Percentiles rank a stretch among this genome's conserved stretches.
Conservation (phyloP, 1,140 invertebrate genomes). For the Megalopta genalis region DNA sequence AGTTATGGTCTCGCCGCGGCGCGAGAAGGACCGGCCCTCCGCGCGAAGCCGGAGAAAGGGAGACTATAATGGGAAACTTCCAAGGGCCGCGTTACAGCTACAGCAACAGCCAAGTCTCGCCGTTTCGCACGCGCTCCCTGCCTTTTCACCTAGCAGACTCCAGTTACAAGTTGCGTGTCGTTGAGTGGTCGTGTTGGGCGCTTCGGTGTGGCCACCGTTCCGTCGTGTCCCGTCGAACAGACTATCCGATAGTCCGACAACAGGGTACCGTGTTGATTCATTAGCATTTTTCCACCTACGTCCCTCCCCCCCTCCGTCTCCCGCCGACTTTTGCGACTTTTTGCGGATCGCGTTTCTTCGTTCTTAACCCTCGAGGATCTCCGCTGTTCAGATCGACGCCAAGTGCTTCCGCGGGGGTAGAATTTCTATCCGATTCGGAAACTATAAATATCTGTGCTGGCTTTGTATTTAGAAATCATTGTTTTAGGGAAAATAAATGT, state of each 20-base stretch:
- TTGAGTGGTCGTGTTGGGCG: constrained; percentile 40
- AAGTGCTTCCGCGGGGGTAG: no score
- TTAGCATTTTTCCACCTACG: not conserved
- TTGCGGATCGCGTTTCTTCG: no score
- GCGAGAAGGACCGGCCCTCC: not conserved
- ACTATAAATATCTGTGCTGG: no score
- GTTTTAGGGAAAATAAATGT: no score
- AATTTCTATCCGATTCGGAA: no score
- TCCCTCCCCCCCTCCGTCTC: not conserved
- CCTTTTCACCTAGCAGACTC: constrained; percentile 44
- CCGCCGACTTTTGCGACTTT: not conserved
- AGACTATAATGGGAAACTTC: constrained; percentile 69
- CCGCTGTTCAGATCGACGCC: no score
- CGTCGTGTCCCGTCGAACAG: not conserved
- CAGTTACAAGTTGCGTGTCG: constrained; percentile 45
- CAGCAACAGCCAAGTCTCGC: constrained; percentile 50
- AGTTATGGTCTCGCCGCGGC: not conserved
- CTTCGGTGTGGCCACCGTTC: not conserved
- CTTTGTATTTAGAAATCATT: no score
- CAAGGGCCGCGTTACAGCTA: constrained; percentile 43
- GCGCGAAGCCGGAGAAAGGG: not conserved
- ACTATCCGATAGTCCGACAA: not conserved
- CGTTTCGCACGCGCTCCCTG: constrained; percentile 54
- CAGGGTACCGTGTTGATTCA: not conserved
- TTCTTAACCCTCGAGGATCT: no score